Percentiles rank a stretch among this genome's conserved stretches.
phyloP scores from a whole-genome alignment of 2,797 vertebrate species.

The Pachyuromys duprasi region DNA sequence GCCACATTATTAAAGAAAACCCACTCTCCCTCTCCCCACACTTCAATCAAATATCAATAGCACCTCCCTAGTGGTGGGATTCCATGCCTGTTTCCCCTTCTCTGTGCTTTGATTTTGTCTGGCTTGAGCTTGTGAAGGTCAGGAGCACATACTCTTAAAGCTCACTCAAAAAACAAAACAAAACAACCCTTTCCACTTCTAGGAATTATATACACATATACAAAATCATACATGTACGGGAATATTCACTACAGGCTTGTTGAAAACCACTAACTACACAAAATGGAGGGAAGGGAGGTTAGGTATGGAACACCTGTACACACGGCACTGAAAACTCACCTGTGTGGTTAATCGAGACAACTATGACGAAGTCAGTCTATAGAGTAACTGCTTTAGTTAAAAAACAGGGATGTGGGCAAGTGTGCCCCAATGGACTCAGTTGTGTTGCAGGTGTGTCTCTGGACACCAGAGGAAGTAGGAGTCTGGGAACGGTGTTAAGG shows the following conservation, averaged over 20 bases:
- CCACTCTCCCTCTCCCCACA: not conserved
- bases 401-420: not conserved
- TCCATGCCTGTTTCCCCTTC: not conserved
- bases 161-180: slow-evolving; percentile 1
- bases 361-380: not conserved
- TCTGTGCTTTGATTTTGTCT: not conserved
- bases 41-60: not conserved
- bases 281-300: not conserved
- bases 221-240: not conserved
- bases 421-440: not conserved
- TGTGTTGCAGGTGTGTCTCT: not conserved
- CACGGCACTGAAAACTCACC: not conserved
- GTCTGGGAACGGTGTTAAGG: not conserved
- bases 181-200: not conserved
- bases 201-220: not conserved
- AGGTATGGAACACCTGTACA: not conserved
- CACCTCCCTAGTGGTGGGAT: not conserved
- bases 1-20: not conserved
- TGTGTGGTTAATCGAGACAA: not conserved
- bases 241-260: not conserved
- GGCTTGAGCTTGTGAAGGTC: not conserved
- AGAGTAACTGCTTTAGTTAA: not conserved
- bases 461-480: not conserved
- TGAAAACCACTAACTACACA: not conserved
- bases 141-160: not conserved